These are phyloP conservation scores for Drosophila acutilabella DNA, from an alignment of 2,888 invertebrate genomes.

Conservation along the genomic window DNA sequence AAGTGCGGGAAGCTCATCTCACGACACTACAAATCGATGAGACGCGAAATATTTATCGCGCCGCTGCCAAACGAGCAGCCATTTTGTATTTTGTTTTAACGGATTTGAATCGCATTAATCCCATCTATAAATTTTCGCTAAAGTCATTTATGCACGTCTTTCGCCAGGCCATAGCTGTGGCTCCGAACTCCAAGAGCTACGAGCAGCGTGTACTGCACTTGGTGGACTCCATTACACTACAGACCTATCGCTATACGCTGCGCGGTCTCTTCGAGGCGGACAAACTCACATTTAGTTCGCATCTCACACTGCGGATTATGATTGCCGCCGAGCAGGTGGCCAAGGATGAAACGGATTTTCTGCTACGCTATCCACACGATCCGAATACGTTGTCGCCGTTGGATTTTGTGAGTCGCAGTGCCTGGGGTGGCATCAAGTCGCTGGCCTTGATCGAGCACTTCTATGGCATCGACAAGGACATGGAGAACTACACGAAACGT, in stretches of 20 bases:
- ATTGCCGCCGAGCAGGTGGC: conserved; percentile 87
- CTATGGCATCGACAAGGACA: conserved; percentile 94
- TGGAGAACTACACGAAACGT: conserved; percentile 95
- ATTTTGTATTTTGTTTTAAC: conserved; percentile 97
- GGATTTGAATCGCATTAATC: conserved; percentile 96
- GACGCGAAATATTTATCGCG: conserved; percentile 94
- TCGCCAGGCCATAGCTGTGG: conserved; percentile 91
- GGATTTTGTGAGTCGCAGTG: conserved; percentile 91
- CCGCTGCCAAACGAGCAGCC: conserved; percentile 94
- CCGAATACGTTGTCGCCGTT: conserved; percentile 91
- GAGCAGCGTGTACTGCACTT: conserved; percentile 90
- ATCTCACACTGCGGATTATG: conserved; percentile 91
- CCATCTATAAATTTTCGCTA: conserved; percentile 97
- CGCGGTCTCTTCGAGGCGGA: conserved; percentile 96
- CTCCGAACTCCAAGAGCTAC: conserved; percentile 89
- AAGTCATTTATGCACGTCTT: conserved; percentile 98
- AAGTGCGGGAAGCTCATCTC: conserved; percentile 94
- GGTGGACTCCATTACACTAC: conserved; percentile 94
- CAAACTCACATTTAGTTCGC: conserved; percentile 95
- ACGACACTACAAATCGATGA: conserved; percentile 96
- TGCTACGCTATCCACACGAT: conserved; percentile 93
- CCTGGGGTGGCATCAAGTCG: conserved; percentile 94
- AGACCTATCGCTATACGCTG: conserved; percentile 95
- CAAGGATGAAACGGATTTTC: conserved; percentile 93
- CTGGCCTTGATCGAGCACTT: conserved; percentile 93